Base-by-base conservation (phyloP, 2,888 invertebrate species). In the Strigamia crassipes region DNA sequence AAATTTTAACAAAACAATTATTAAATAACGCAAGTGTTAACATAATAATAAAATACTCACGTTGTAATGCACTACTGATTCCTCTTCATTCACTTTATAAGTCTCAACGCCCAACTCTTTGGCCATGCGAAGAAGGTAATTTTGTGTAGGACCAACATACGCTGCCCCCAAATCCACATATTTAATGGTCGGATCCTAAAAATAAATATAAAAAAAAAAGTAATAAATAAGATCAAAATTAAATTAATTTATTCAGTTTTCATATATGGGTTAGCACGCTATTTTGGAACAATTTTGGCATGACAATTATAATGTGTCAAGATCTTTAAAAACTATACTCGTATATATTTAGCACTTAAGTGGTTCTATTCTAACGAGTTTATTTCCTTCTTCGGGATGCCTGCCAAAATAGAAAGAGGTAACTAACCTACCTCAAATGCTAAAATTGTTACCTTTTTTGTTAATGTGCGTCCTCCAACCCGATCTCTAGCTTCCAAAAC, bases 101-200 rank as follows among this genome's bases (percentile, higher is more conserved):
- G 87, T 87, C 51, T 87, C 84, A 10, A 88, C 83, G 0, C 86
- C 87, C 23, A 88, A 86, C 82, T 88, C 87, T 80, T 86, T 85
- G 42, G 87, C 85, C 78, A 89, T 83, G 23, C 86, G 84, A 41
- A 88, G 84, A 10, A 89, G 84, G 41, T 88, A 85, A 81, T 86
- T 85, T 83, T 89, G 89, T 4, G 87, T 86, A 13, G 87, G 86
- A 4, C 88, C 88, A n/a, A 89, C 87, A 85, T 88, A 89, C 31
- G 88, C 86, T 12, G 87, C 89, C 12, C 89, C 88, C 23, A 88
- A 83, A 83, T 88, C 87, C 41, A 87, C 81, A 61, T 81, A 81
- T 56, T 81, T 81, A n/a, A 81, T 34, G 6, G 61, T 21, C 18
- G 81, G 61, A 21, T 81, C 81, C 81, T 81, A 42, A 18, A 61